phyloP scores from a whole-genome alignment of 2,113 vertebrate genomes.

The Corydoras sp. region DNA sequence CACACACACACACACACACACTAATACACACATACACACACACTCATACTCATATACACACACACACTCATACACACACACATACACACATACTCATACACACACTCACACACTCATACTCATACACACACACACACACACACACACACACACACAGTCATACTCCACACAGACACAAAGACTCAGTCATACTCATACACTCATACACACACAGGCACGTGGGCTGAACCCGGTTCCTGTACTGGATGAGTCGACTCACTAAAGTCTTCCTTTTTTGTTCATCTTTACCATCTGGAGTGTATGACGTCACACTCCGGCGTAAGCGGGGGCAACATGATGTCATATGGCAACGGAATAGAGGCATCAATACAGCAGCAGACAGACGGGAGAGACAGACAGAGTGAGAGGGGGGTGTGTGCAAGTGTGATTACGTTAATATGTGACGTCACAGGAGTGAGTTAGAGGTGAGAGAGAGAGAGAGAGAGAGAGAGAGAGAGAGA shows the following conservation, averaged over 20 bases:
- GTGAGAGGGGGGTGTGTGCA: neutral
- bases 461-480: neutral
- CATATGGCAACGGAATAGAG: neutral
- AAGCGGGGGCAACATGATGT: neutral
- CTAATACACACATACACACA: no score
- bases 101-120: no score
- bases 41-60: no score
- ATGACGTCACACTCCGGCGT: conserved; percentile 8
- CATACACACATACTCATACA: no score
- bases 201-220: neutral
- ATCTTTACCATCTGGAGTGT: conserved; percentile 25
- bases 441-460: neutral
- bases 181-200: no score
- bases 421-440: neutral
- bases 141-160: no score
- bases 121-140: no score
- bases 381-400: neutral
- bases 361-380: neutral
- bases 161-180: no score
- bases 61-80: no score
- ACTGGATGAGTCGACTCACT: neutral
- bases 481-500: neutral
- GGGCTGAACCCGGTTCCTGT: neutral
- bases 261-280: neutral
- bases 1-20: no score